These are phyloP conservation scores for Ophion ellenae DNA, from an alignment of 2,888 invertebrate genomes.

Conservation along the genomic window DNA sequence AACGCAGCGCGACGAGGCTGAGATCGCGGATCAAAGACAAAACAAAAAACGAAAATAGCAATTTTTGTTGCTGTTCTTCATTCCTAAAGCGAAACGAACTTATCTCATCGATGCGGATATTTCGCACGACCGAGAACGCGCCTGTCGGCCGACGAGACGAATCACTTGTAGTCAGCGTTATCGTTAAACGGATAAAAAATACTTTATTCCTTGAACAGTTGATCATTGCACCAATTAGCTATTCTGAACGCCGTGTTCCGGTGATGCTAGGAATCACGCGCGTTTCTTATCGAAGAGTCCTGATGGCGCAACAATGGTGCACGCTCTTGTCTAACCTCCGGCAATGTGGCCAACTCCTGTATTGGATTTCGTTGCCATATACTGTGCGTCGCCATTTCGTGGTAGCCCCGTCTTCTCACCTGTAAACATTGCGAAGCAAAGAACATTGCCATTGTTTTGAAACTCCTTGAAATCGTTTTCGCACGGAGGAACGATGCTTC, in stretches of 20 bases:
- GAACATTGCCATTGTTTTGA: not conserved
- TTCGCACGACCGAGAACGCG: constrained; percentile 23
- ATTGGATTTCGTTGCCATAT: constrained; percentile 80
- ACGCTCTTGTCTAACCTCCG: constrained; percentile 80
- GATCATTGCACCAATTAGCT: constrained; percentile 73
- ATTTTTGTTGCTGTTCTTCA: constrained; percentile 59
- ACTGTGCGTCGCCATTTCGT: constrained; percentile 79
- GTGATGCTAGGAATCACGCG: constrained; percentile 77
- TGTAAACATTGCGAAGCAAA: constrained; percentile 58
- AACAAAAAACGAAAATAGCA: constrained; percentile 60
- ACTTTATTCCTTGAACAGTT: constrained; percentile 68
- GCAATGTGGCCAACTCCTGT: constrained; percentile 79
- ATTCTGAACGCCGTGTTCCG: constrained; percentile 62
- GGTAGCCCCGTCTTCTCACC: constrained; percentile 81
- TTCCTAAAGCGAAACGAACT: not conserved
- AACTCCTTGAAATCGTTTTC: not conserved
- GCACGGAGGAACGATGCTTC: not conserved
- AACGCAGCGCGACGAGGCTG: constrained; percentile 14
- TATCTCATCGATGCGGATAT: not conserved
- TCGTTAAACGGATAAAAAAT: constrained; percentile 68
- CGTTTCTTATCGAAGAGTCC: constrained; percentile 79
- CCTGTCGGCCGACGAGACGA: constrained; percentile 47
- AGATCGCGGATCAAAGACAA: constrained; percentile 8
- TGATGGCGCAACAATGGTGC: constrained; percentile 80
- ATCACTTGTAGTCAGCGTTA: constrained; percentile 56